Percentiles rank a stretch among this genome's conserved stretches.
phyloP scores from a whole-genome alignment of 2,888 invertebrate genomes.

The Drosophila anomalipes region DNA sequence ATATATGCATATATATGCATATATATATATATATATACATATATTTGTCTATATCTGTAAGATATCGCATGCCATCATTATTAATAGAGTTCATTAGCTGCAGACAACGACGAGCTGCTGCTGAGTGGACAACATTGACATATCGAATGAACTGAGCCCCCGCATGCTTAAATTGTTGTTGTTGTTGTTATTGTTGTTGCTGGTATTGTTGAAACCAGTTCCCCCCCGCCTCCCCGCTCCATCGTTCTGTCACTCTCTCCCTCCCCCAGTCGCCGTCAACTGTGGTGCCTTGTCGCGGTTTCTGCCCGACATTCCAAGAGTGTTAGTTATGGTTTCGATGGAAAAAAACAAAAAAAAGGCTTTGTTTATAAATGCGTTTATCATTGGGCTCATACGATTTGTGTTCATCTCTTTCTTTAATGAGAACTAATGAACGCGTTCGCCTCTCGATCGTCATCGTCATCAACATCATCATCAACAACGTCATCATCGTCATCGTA shows the following conservation, averaged over 20 bases:
- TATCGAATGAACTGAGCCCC: slow-evolving; percentile 22
- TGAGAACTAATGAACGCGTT: slow-evolving; percentile 66
- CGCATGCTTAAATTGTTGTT: slow-evolving; percentile 5
- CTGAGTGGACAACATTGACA: slow-evolving; percentile 27
- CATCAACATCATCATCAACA: slow-evolving; percentile 7
- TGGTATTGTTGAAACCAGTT: slow-evolving; percentile 29
- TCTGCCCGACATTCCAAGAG: slow-evolving; percentile 38
- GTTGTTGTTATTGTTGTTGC: background rate
- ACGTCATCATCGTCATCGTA: background rate
- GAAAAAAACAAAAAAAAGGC: slow-evolving; percentile 48
- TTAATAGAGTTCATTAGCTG: slow-evolving; percentile 67
- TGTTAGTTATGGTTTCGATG: slow-evolving; percentile 60
- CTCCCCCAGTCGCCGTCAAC: background rate
- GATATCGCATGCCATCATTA: slow-evolving; percentile 45
- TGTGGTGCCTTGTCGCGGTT: slow-evolving; percentile 1
- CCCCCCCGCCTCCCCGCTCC: background rate
- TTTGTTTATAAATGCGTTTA: slow-evolving; percentile 73
- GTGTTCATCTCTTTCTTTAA: slow-evolving; percentile 38
- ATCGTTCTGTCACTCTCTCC: background rate
- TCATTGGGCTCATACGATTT: slow-evolving; percentile 39
- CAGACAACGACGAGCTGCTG: slow-evolving; percentile 22
- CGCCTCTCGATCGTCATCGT: slow-evolving; percentile 24
- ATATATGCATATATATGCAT: slow-evolving; percentile 5
- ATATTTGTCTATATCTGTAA: slow-evolving; percentile 6
- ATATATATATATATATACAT: background rate